Base-by-base conservation (phyloP, 1,140 invertebrate genomes). In the Drosophila yakuba region DNA sequence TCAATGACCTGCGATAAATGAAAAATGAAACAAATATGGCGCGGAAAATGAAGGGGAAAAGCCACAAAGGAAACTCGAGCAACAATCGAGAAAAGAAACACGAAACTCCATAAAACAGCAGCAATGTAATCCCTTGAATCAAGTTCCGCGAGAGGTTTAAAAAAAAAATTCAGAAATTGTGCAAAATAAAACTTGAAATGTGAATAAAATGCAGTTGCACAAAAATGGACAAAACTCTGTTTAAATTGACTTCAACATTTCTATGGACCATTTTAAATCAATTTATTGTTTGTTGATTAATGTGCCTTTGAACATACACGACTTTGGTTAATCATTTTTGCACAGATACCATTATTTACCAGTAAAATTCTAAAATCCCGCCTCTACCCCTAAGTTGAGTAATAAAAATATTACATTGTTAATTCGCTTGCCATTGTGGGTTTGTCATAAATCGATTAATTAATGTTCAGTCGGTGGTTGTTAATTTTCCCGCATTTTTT, bases 381-480 rank as follows among this genome's bases (percentile, higher is more conserved):
- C 12, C 28, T 11, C 23, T 36, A 35, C 12, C 36, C 25, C 59
- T 15, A 61, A 66, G 28, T n/a, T 28, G 47, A 47, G 66, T 67
- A 67, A 52, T 67, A 67, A 71, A 68, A 71, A 43, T 71, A 50
- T 25, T 41, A 48, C 52, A 58, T 35, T 48, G n/a, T 69, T 69
- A 63, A 50, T 43, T 50, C 50, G 17, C 38, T 10, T 15, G 38
- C 39, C 10, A 43, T 54, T 74, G 51, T 74, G 57, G 48, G 23
- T 74, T 47, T 44, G 69, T 56, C 69, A 74, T 74, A 74, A 78
- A 79, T 74, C 71, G 78, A 80, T 80, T 80, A 75, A 75, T 80
- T 80, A 80, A 68, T 69, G 57, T 47, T 58, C 61, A 48, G 48
- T 23, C 58, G 17, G 38, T 12, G 36, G 23, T 15, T 45, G 68